phyloP scores from a whole-genome alignment of 1,140 invertebrate species.

The Macrosteles quadrilineatus region DNA sequence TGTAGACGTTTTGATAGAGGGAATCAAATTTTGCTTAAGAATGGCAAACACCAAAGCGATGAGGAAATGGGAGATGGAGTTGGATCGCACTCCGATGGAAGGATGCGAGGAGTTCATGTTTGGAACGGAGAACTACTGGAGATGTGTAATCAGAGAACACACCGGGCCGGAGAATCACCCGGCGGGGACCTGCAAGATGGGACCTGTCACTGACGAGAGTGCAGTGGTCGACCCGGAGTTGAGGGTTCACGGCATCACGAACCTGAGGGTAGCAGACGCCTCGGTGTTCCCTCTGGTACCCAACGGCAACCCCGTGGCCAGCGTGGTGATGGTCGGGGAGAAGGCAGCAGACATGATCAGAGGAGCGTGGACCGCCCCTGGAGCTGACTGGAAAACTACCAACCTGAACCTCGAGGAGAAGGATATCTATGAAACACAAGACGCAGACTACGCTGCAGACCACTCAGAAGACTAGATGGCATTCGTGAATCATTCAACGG shows the following conservation, averaged over 20 bases:
- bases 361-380: constrained; percentile 44
- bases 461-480: no score
- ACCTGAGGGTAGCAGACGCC: constrained; percentile 50
- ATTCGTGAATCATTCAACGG: no score
- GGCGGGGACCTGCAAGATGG: constrained; percentile 65
- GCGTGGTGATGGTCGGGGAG: constrained; percentile 58
- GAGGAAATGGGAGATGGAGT: constrained; percentile 41
- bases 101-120: constrained; percentile 48
- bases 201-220: constrained; percentile 45
- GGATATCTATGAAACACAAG: no score
- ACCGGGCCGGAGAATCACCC: constrained; percentile 60
- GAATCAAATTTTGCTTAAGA: constrained; percentile 50
- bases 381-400: not conserved
- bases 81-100: constrained; percentile 27
- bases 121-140: constrained; percentile 56
- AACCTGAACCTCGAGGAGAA: constrained; percentile 54
- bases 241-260: constrained; percentile 47
- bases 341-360: constrained; percentile 58
- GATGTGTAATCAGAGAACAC: constrained; percentile 49
- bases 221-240: constrained; percentile 50
- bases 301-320: constrained; percentile 55
- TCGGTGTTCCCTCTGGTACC: constrained; percentile 57
- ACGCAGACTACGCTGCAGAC: no score
- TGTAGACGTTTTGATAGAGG: constrained; percentile 52
- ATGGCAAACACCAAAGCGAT: constrained; percentile 46